Percentiles rank a stretch among this genome's conserved stretches.
Conservation (phyloP, 2,888 invertebrate genomes). For the Leptopilina syphax region DNA sequence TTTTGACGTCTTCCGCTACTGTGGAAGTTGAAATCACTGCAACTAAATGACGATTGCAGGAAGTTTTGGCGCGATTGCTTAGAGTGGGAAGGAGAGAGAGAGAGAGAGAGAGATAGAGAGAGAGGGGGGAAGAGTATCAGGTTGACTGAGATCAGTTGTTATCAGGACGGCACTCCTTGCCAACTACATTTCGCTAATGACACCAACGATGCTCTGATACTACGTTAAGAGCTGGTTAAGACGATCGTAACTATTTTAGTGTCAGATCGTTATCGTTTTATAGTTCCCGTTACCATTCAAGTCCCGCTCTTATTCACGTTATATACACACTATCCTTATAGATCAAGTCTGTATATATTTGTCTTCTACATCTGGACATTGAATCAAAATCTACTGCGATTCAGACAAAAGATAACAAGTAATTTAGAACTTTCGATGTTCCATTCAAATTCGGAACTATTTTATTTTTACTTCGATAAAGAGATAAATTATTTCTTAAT, state of each 20-base stretch:
- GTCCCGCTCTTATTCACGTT: not conserved
- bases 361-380: no score
- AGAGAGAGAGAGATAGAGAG: no score
- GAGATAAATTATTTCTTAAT: no score
- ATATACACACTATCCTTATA: not conserved
- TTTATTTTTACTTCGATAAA: no score
- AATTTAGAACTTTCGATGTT: no score
- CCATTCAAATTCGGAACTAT: no score
- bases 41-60: constrained; percentile 35
- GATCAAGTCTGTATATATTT: no score
- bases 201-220: constrained; percentile 16
- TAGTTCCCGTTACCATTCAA: constrained; percentile 6
- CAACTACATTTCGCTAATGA: constrained; percentile 41
- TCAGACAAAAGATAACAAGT: no score
- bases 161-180: constrained; percentile 22
- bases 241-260: constrained; percentile 32
- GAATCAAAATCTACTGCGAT: no score
- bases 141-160: constrained; percentile 23
- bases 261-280: constrained; percentile 28
- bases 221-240: constrained; percentile 31
- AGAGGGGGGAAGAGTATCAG: not conserved
- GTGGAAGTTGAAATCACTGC: constrained; percentile 20
- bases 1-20: constrained; percentile 36
- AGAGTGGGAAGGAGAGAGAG: no score
- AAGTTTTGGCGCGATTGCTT: constrained; percentile 30